Base-by-base conservation (phyloP, 1,140 invertebrate species). In the Euura saliciscinereae region DNA sequence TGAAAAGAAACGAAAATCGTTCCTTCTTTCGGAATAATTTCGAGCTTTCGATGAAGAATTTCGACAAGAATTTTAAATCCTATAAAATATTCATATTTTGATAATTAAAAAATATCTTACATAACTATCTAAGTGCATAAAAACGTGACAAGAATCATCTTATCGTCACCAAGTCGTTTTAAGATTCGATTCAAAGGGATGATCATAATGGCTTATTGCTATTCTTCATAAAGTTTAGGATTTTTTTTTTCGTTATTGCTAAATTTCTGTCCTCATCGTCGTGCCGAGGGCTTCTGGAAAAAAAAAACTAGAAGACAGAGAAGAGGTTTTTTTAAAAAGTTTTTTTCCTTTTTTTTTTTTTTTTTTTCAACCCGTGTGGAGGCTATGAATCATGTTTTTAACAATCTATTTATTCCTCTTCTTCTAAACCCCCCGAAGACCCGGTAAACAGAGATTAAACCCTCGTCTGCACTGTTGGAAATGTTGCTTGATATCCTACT, bases 131-230 rank as follows among this genome's bases (percentile, higher is more conserved):
- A 28, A 28, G 28, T 28, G 1, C 28, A 28, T 28, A 28, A 28
- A 28, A 28, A 28, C 28, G 28, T 28, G 28, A 28, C 28, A 28
- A 28, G 28, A 28, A 28, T 28, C 1, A 28, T 28, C 28, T 28
- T 28, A 28, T 28, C 28, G 28, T 28, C 1, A 28, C 28, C 28
- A 28, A 28, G 28, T 28, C 28, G 28, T 28, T 28, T 28, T 28
- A 28, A 28, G 28, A 28, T 28, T 28, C 28, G 28, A 28, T 28
- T 28, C 28, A 28, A 28, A 28, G 28, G 79, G 78, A 83, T 80
- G 76, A 82, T 77, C 79, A 74, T 74, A 73, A 76, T 79, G 71
- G 81, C 80, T 84, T 83, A 82, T 80, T 79, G 80, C 78, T 76
- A 71, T 79, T 66, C 77, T 74, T 67, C 8, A 4, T 8, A 74